Evolutionary conservation across 2,888 invertebrate species (phyloP).

Genomic region (Sinhomidia bicolor): DNA sequence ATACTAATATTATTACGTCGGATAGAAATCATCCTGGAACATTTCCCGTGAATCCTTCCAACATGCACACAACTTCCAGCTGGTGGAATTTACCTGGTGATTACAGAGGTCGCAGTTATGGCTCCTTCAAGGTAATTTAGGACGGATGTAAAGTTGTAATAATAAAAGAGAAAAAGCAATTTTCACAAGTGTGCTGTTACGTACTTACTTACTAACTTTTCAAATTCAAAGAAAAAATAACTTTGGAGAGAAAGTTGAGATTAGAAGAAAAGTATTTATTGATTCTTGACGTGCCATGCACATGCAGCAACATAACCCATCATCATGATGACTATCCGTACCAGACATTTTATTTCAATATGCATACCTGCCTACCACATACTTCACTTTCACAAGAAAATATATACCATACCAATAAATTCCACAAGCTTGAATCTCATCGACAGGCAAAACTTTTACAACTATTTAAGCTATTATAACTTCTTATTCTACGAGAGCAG

Average conservation of each 20-base stretch:
- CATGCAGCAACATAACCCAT: background rate
- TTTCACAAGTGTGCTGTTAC: slow-evolving; percentile 20
- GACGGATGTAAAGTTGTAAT: slow-evolving; percentile 19
- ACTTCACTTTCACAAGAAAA: background rate
- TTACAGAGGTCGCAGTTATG: slow-evolving; percentile 74
- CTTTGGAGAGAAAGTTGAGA: slow-evolving; percentile 32
- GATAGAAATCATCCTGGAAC: slow-evolving; percentile 54
- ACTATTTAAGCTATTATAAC: no score
- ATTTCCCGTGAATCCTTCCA: slow-evolving; percentile 43
- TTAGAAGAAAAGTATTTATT: background rate
- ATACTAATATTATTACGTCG: slow-evolving; percentile 55
- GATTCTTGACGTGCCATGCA: background rate
- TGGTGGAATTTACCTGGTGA: slow-evolving; percentile 70
- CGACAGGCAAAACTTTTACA: no score
- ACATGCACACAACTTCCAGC: slow-evolving; percentile 31
- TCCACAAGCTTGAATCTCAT: no score
- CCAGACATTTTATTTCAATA: background rate
- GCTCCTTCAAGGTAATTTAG: slow-evolving; percentile 78
- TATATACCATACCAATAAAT: no score
- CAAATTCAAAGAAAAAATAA: background rate
- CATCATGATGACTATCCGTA: background rate
- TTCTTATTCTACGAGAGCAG: no score
- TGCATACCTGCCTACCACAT: no score
- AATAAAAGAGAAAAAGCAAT: slow-evolving; percentile 31
- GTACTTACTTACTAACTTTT: background rate